These are phyloP conservation scores for Tympanoctomys barrerae DNA, from an alignment of 2,797 vertebrate genomes.

Conservation along the genomic window DNA sequence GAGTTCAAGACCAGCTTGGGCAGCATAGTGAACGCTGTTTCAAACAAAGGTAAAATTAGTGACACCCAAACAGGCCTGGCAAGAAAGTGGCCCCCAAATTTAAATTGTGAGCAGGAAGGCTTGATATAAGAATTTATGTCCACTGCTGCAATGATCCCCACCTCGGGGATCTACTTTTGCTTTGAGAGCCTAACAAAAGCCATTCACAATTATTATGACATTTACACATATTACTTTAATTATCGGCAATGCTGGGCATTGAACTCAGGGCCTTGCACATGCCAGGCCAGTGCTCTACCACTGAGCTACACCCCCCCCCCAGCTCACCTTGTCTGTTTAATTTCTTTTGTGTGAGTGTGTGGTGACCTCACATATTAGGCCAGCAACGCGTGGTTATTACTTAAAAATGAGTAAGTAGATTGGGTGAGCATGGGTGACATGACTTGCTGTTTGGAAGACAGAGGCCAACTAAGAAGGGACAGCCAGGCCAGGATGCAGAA, in stretches of 20 bases:
- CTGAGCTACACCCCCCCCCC: background rate
- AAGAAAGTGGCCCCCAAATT: background rate
- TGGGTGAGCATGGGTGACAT: background rate
- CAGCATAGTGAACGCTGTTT: background rate
- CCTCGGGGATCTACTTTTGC: background rate
- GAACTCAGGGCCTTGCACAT: background rate
- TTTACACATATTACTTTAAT: background rate
- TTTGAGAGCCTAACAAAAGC: background rate
- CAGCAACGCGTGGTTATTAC: background rate
- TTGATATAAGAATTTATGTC: background rate
- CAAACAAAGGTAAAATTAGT: background rate
- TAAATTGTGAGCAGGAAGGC: background rate
- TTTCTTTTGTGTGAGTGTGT: background rate
- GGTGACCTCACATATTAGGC: background rate
- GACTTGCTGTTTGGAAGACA: background rate
- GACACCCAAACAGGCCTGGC: accelerated
- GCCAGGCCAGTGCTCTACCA: background rate
- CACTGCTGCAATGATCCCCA: background rate
- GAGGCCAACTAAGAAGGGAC: background rate
- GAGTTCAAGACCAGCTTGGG: background rate
- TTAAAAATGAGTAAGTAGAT: background rate
- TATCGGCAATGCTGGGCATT: background rate
- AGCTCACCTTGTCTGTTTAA: background rate
- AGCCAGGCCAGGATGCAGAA: background rate
- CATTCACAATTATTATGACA: background rate